phyloP scores from a whole-genome alignment of 2,888 invertebrate genomes.

The Lithophane socia region DNA sequence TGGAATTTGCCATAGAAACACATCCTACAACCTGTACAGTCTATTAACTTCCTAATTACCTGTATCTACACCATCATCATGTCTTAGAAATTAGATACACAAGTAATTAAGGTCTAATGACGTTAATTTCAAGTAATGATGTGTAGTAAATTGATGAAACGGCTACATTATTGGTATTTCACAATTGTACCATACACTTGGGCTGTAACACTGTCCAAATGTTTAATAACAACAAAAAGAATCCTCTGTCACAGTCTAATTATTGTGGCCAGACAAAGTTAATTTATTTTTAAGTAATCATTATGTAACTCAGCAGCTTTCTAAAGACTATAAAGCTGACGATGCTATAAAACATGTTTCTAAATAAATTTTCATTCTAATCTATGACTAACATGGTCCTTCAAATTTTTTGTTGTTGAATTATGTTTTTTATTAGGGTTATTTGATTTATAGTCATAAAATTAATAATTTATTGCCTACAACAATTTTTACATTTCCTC shows the following conservation, averaged over 20 bases:
- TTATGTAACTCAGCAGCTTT: slow-evolving; percentile 65
- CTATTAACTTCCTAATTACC: not conserved
- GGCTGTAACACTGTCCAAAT: slow-evolving; percentile 25
- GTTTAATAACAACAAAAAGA: slow-evolving; percentile 57
- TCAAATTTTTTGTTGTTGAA: not conserved
- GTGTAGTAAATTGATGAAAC: slow-evolving; percentile 34
- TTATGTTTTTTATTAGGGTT: slow-evolving; percentile 4
- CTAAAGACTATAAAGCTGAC: slow-evolving; percentile 49
- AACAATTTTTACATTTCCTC: not conserved
- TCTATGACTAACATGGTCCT: not conserved
- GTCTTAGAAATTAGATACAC: not conserved
- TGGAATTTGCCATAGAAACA: slow-evolving; percentile 35
- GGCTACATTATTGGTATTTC: slow-evolving; percentile 21
- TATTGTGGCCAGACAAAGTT: slow-evolving; percentile 44
- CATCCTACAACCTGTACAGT: not conserved
- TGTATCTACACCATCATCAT: not conserved
- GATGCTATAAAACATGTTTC: slow-evolving; percentile 15
- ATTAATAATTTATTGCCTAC: not conserved
- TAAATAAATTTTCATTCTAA: slow-evolving; percentile 2
- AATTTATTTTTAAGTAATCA: slow-evolving; percentile 57
- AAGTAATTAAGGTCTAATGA: slow-evolving; percentile 31
- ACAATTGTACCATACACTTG: slow-evolving; percentile 14
- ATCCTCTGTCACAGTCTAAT: slow-evolving; percentile 65
- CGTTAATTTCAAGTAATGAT: slow-evolving; percentile 23
- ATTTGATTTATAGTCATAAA: not conserved